Conservation (phyloP, 2,888 invertebrate species). For the Heteropelma amictum region DNA sequence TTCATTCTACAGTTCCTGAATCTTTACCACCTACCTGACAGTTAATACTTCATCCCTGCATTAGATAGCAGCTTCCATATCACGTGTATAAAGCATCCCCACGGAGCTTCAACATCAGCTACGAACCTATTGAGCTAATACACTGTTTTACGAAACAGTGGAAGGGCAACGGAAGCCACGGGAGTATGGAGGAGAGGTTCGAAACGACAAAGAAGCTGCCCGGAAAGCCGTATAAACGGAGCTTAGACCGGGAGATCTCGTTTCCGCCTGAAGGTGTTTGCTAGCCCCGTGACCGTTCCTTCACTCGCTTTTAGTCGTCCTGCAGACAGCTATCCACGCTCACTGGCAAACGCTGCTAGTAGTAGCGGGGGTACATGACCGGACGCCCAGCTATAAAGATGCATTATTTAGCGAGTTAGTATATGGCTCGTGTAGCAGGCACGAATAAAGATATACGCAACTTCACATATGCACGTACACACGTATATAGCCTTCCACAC, state of each 20-base stretch:
- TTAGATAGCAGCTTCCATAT: neutral
- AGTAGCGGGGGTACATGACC: constrained; percentile 57
- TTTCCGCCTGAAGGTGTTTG: constrained; percentile 22
- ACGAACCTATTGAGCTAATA: neutral
- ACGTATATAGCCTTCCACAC: neutral
- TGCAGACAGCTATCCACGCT: constrained; percentile 35
- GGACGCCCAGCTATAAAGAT: constrained; percentile 64
- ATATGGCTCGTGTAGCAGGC: constrained; percentile 50
- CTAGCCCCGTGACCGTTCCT: constrained; percentile 43
- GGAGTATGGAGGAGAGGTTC: neutral
- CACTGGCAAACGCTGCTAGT: constrained; percentile 26
- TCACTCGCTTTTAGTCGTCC: constrained; percentile 21
- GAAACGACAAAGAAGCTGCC: constrained; percentile 20
- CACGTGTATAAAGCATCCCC: neutral
- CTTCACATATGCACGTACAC: neutral
- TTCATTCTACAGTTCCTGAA: neutral
- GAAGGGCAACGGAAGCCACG: too few relatives aligned
- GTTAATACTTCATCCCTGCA: neutral
- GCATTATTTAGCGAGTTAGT: constrained; percentile 66
- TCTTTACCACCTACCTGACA: neutral
- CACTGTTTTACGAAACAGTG: neutral
- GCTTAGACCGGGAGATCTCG: constrained; percentile 28
- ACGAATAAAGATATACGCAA: neutral
- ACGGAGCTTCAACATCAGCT: neutral
- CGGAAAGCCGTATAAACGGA: constrained; percentile 40